These are phyloP conservation scores for Thereva nobilitata DNA, from an alignment of 2,888 invertebrate species.

Conservation along the genomic window DNA sequence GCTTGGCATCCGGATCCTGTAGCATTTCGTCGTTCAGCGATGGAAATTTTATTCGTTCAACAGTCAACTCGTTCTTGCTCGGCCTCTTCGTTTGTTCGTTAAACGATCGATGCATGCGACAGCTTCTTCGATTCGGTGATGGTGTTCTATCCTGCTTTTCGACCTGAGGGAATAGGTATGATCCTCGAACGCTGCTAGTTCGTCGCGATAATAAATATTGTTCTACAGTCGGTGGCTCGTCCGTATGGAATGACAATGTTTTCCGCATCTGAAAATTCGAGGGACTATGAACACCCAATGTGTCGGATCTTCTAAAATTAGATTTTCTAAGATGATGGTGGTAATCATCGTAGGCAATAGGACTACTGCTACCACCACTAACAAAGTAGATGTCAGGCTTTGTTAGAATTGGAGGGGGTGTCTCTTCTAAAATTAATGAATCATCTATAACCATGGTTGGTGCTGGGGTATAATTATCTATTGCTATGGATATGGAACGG, in stretches of 20 bases:
- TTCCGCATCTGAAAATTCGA: constrained; percentile 58
- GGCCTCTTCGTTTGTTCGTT: constrained; percentile 54
- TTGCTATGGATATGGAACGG: constrained; percentile 58
- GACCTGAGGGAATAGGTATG: constrained; percentile 52
- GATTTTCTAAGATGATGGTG: constrained; percentile 55
- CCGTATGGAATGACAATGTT: constrained; percentile 58
- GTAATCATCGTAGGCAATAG: constrained; percentile 39
- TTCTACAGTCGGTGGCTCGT: constrained; percentile 53
- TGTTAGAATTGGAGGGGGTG: constrained; percentile 41
- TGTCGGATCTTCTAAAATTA: constrained; percentile 57
- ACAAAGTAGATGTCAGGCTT: constrained; percentile 57
- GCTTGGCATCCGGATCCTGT: constrained; percentile 49
- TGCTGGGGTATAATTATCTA: constrained; percentile 56
- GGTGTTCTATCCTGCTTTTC: constrained; percentile 56
- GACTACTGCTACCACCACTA: constrained; percentile 53
- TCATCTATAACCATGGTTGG: constrained; percentile 50
- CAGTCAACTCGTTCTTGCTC: constrained; percentile 50
- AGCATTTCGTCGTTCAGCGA: constrained; percentile 57
- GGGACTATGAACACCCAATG: constrained; percentile 58
- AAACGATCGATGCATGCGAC: constrained; percentile 57
- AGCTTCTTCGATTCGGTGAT: constrained; percentile 56
- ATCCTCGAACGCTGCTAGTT: constrained; percentile 56
- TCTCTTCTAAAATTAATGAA: constrained; percentile 53
- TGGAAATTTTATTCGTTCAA: constrained; percentile 54
- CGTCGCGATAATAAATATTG: constrained; percentile 47